Base-by-base conservation (phyloP, 2,113 vertebrate species). In the Sander vitreus region DNA sequence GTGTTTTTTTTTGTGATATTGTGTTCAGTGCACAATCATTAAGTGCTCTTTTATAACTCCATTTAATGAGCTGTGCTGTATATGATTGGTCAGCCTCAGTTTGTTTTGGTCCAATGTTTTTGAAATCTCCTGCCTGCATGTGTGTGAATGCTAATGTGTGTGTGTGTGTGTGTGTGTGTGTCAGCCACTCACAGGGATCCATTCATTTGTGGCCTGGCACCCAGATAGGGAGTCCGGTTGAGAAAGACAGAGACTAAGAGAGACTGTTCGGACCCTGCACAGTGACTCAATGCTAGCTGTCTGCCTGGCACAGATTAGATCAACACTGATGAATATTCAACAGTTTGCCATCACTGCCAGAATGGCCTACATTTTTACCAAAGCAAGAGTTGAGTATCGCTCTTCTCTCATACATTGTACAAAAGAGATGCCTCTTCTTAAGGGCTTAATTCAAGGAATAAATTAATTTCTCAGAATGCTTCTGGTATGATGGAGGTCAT, bases 241-340 rank as follows among this genome's bases (percentile, higher is more conserved):
- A 93, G 89, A 89, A 87, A 86, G 90, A 89, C 86, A 74, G 88
- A 84, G 89, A 93, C 91, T 93, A 85, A 93, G 91, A 64, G 89
- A 89, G 87, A 91, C 91, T 94, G 91, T 94, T 92, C 68, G 75
- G 85, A 86, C 81, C 84, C 67, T 78, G 70, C 90, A 87, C 73
- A 87, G 83, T 91, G 93, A 94, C 91, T 94, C 91, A 90, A 93
- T 93, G 89, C 92, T 91, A 62, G 91, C 88, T 93, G 93, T 93
- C 91, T 90, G 90, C 90, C 91, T 93, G 94, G 92, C 93, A 93
- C 92, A 89, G 89, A 93, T 93, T 93, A 94, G 91, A 87, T 93
- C 93, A 93, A 94, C 92, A 92, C 88, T 81, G 57, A 92, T 94
- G 86, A 93, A 93, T 94, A 93, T 94, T 92, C 88, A 94, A 3